Base-by-base conservation (phyloP, 2,888 invertebrate genomes). In the Agrilus mali region DNA sequence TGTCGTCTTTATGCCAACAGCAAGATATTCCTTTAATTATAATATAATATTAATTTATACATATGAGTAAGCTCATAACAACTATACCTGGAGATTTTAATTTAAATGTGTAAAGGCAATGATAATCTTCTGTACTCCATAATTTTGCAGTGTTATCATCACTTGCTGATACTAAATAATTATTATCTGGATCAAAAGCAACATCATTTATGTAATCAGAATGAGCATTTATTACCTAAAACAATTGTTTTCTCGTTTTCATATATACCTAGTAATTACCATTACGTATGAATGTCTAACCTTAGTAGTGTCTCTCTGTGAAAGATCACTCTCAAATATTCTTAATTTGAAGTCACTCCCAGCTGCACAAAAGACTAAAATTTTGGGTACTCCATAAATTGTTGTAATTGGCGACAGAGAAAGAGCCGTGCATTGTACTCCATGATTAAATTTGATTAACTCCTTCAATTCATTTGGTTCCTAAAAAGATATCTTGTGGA, bases 131-230 rank as follows among this genome's bases (percentile, higher is more conserved):
- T 7, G 70, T 60, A 27, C 66, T 64, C 84, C 85, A 86, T 22
- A 86, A 65, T 55, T 76, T 74, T 55, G 82, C 83, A 0, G 81
- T 79, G 50, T 79, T 76, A 61, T 86, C 86, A 65, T 86, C 86
- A 51, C 84, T 79, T 2, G 78, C 79, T n/a, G 83, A 83, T 13
- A 81, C 84, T 41, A 86, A 60, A 51, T 74, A 71, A 44, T 74
- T 74, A 20, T 82, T 82, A 44, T 78, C 77, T 12, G 78, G 73
- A 55, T 84, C 82, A 70, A 78, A 86, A 8, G 75, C 70, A 15
- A 84, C 60, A 48, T 76, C 74, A 61, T 86, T 86, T 12, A 85
- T 70, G 57, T 81, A 85, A 59, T 74, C 77, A 27, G 66, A 72
- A 56, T 85, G 85, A 3, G 80, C 80, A 47, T 66, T 64, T 33